Conservation (phyloP, 1,140 invertebrate genomes). For the Cryptotermes secundus region DNA sequence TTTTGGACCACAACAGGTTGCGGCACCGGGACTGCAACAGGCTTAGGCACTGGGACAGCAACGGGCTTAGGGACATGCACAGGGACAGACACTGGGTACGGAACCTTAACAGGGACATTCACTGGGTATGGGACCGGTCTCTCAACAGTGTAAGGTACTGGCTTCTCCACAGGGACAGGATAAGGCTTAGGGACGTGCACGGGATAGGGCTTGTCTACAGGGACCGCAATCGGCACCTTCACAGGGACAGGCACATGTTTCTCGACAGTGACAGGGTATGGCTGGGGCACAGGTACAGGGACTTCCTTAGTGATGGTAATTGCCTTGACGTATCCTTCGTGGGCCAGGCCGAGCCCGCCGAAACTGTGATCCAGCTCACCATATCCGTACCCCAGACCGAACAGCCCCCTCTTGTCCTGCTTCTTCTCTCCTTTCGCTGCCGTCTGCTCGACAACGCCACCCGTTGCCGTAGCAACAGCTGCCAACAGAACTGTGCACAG, state of each 20-base stretch:
- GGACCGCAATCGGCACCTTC: constrained; percentile 35
- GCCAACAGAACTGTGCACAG: not conserved
- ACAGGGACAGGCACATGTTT: constrained; percentile 36
- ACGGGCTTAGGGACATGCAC: constrained; percentile 36
- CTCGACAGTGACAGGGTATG: constrained; percentile 38
- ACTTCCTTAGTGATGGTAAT: constrained; percentile 30
- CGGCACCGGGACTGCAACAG: constrained; percentile 23
- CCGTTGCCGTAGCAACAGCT: not conserved
- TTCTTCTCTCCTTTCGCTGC: not conserved
- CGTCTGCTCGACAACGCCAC: not conserved
- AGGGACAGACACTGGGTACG: constrained; percentile 38
- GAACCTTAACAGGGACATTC: constrained; percentile 36
- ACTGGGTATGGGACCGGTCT: constrained; percentile 37
- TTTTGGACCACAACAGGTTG: constrained; percentile 17
- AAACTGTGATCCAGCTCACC: constrained; percentile 23
- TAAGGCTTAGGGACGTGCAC: constrained; percentile 39
- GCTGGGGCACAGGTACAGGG: constrained; percentile 38
- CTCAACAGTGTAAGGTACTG: constrained; percentile 38
- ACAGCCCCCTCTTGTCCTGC: constrained; percentile 26
- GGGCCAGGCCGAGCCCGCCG: not conserved
- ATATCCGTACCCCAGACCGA: constrained; percentile 34
- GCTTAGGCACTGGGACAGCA: constrained; percentile 33
- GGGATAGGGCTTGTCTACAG: constrained; percentile 40
- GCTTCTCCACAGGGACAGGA: constrained; percentile 39
- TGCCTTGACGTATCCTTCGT: constrained; percentile 14